Evolutionary conservation across 2,888 invertebrate genomes (phyloP).

Genomic region (Mellilla xanthometata): DNA sequence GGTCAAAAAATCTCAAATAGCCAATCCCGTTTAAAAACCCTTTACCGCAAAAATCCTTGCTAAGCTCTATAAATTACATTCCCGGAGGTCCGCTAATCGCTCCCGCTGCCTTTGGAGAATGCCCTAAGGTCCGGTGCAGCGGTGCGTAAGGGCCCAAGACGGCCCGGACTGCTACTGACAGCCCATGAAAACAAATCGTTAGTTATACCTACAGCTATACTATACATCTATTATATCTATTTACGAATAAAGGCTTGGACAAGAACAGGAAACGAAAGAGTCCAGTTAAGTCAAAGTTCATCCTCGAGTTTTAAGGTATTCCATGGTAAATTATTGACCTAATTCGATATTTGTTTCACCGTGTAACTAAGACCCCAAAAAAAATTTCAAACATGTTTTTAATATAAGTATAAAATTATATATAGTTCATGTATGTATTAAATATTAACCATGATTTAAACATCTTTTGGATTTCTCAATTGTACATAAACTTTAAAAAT

Average conservation of each 20-base stretch:
- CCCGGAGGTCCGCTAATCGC: conserved; percentile 38
- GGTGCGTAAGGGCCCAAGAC: conserved; percentile 65
- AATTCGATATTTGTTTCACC: too few species aligned
- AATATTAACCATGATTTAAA: too few species aligned
- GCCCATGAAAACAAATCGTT: conserved; percentile 70
- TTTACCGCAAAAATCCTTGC: conserved; percentile 18
- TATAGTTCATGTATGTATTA: too few species aligned
- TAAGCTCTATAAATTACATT: conserved; percentile 20
- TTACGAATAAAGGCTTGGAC: conserved; percentile 24
- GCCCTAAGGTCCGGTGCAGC: conserved; percentile 54
- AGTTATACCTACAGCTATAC: conserved; percentile 49
- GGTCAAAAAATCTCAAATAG: conserved; percentile 7
- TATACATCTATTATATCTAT: conserved; percentile 20
- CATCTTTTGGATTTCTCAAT: too few species aligned
- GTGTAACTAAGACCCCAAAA: too few species aligned
- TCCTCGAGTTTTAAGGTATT: too few species aligned
- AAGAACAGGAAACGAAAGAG: too few species aligned
- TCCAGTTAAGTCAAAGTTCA: too few species aligned
- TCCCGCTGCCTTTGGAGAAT: conserved; percentile 21
- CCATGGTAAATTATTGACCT: too few species aligned
- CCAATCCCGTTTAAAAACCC: conserved; percentile 15
- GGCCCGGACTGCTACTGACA: conserved; percentile 62
- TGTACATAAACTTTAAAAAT: too few species aligned
- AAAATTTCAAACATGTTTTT: too few species aligned
- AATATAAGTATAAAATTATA: too few species aligned